These are phyloP conservation scores for Ommatoiulus sabulosus DNA, from an alignment of 2,888 invertebrate species.

Conservation along the genomic window DNA sequence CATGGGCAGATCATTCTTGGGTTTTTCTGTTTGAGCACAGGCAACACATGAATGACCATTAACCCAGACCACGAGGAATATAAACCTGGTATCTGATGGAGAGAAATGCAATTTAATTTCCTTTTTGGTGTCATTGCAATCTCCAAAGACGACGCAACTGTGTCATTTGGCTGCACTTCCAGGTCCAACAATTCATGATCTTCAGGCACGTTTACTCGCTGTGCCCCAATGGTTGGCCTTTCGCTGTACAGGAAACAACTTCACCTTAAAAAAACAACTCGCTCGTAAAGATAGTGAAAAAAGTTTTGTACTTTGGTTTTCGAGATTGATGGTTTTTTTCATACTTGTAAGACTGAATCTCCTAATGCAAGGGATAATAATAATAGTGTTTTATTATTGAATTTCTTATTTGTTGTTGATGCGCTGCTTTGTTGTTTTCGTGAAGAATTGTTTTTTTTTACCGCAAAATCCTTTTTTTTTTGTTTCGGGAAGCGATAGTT, in stretches of 20 bases:
- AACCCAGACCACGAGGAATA: background rate
- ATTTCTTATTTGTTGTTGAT: slow-evolving; percentile 30
- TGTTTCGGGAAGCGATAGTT: background rate
- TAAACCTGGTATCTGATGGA: slow-evolving; percentile 4
- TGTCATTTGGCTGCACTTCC: background rate
- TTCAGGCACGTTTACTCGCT: background rate
- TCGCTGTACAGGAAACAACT: background rate
- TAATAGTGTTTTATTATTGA: slow-evolving; percentile 38
- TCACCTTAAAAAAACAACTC: background rate
- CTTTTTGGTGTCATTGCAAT: background rate
- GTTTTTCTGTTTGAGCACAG: background rate
- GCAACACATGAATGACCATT: background rate
- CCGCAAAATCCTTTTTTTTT: background rate
- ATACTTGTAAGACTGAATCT: background rate
- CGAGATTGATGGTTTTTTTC: background rate
- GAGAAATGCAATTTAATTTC: slow-evolving; percentile 14
- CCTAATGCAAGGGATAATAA: slow-evolving; percentile 23
- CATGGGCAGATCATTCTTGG: too few relatives aligned
- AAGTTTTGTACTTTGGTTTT: background rate
- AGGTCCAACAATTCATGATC: background rate
- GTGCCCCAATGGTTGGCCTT: background rate
- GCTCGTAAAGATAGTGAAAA: background rate
- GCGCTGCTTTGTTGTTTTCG: background rate
- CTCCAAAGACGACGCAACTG: background rate
- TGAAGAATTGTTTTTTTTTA: background rate